Base-by-base conservation (phyloP, 1,140 invertebrate species). In the Venturia canescens region DNA sequence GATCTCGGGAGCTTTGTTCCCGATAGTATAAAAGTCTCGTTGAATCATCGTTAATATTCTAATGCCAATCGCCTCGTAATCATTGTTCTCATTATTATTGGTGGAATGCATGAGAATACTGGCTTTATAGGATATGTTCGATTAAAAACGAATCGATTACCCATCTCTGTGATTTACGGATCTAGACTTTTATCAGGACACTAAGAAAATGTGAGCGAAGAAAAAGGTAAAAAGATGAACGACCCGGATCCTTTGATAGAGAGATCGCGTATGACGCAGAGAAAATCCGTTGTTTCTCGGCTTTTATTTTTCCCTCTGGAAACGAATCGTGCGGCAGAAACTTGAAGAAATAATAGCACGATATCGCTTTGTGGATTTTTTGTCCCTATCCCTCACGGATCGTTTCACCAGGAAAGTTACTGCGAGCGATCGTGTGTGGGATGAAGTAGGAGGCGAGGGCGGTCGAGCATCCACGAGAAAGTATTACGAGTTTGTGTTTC, bases 311-410 rank as follows among this genome's bases (percentile, higher is more conserved):
- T 21, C 4, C 9, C 9, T 69, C 9, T 31, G 15, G 66, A 27
- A 80, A 38, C 21, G 69, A 80, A 80, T 72, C 27, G 78, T 69
- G 29, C 53, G 71, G 78, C 78, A 72, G 76, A 63, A 82, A 72
- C 53, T 31, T 21, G 44, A 71, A 50, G 79, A 76, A 82, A 82
- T 75, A 79, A 78, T 75, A 82, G 71, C 74, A 57, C 72, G 81
- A 77, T 82, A 79, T 78, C 50, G 18, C 63, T 70, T 60, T 31
- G 77, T 82, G 44, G 77, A 79, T 82, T 75, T 82, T 79, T 82
- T 79, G 34, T 69, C 23, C n/a, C 23, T 21, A 31, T 71, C 7
- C 66, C 44, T 23, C 67, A 27, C 26, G 57, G 44, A 69, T 69
- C 66, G 29, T 18, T 31, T 15, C 15, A 31, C 66, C 29, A 18